These are phyloP conservation scores for Streblospio benedicti DNA, from an alignment of 1,140 invertebrate species.

Conservation along the genomic window DNA sequence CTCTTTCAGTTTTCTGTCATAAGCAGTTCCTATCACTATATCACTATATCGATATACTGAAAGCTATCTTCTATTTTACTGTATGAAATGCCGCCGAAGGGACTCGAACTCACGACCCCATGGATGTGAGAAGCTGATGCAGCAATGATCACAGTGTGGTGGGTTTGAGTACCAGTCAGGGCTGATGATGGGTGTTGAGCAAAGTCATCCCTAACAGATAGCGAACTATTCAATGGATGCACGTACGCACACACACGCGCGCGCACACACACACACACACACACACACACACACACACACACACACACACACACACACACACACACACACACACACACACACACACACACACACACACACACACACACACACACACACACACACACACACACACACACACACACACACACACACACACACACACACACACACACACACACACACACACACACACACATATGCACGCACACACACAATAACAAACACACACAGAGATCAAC, in stretches of 20 bases:
- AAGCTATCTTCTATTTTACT: too few species aligned
- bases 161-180: too few species aligned
- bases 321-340: slow-evolving; percentile 4
- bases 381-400: slow-evolving; percentile 6
- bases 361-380: slow-evolving; percentile 2
- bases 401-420: slow-evolving; percentile 11
- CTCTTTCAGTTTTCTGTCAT: too few species aligned
- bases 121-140: too few species aligned
- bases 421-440: slow-evolving; percentile 11
- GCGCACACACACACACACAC: slow-evolving; percentile 6
- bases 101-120: too few species aligned
- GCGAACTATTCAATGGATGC: not conserved
- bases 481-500: too few species aligned
- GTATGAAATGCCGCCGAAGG: too few species aligned
- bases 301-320: slow-evolving; percentile 9
- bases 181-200: too few species aligned
- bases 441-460: slow-evolving; percentile 4
- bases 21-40: too few species aligned
- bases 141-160: too few species aligned
- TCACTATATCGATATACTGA: too few species aligned
- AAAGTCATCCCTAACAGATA: too few species aligned
- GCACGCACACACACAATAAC: slow-evolving; percentile 16
- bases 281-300: slow-evolving; percentile 2
- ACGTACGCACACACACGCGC: not conserved
- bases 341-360: not conserved